phyloP scores from a whole-genome alignment of 2,797 vertebrate genomes.

The Lophotriccus pileatus region DNA sequence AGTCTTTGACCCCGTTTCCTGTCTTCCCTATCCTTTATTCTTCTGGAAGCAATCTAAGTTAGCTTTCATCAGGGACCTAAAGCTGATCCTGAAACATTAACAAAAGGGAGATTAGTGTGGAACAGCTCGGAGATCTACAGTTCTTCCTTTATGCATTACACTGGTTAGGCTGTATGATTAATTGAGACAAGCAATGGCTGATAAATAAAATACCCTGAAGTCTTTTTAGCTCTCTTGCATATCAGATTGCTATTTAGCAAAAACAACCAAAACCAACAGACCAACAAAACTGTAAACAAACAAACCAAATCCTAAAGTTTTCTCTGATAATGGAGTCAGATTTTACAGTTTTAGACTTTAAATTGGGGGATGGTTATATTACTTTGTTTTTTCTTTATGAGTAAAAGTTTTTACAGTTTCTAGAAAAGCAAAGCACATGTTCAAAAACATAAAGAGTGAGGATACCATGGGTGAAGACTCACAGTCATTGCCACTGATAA shows the following conservation, averaged over 20 bases:
- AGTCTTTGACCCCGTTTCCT: not conserved
- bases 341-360: not conserved
- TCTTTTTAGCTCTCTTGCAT: not conserved
- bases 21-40: not conserved
- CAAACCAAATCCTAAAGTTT: not conserved
- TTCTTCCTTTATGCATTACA: not conserved
- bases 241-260: not conserved
- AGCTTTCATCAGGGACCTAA: not conserved
- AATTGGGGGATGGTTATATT: not conserved
- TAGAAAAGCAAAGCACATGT: not conserved
- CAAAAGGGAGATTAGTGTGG: not conserved
- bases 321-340: not conserved
- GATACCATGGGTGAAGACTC: rapidly evolving
- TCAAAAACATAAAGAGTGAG: not conserved
- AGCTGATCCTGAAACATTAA: not conserved
- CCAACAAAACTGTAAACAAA: not conserved
- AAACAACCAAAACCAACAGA: not conserved
- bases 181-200: not conserved
- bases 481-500: not conserved
- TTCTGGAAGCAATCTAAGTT: not conserved
- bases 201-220: constrained; percentile 4
- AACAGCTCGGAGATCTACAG: not conserved
- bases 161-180: not conserved
- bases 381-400: not conserved
- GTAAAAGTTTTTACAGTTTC: not conserved